phyloP scores from a whole-genome alignment of 92 coral and sea anemone genomes.

The Actinostola sp. region DNA sequence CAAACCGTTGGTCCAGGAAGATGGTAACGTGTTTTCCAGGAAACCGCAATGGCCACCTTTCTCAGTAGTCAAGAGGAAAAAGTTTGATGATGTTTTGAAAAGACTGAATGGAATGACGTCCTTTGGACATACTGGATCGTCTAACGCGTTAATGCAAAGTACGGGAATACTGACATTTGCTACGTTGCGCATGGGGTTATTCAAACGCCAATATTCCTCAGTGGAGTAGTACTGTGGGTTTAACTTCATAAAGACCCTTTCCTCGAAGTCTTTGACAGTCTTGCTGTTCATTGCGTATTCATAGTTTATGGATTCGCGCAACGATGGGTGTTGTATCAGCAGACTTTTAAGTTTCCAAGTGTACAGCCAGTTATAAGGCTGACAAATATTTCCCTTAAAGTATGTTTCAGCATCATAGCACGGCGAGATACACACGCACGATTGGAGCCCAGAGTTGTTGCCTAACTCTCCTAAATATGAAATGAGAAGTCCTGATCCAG shows the following conservation, averaged over 20 bases:
- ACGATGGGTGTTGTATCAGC: constrained; percentile 82
- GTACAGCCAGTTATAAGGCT: constrained; percentile 85
- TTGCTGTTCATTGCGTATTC: constrained; percentile 76
- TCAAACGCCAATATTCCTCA: constrained; percentile 79
- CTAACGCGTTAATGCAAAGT: constrained; percentile 88
- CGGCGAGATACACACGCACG: constrained; percentile 94
- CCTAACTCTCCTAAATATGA: constrained; percentile 89
- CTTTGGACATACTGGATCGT: constrained; percentile 88
- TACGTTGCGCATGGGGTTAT: constrained; percentile 86
- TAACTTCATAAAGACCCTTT: constrained; percentile 79
- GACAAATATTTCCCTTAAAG: constrained; percentile 67
- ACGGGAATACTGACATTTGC: constrained; percentile 86
- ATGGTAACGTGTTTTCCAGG: constrained; percentile 71
- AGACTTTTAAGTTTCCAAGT: constrained; percentile 73
- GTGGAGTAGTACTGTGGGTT: constrained; percentile 67
- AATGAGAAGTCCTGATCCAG: constrained; percentile 83
- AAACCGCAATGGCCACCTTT: constrained; percentile 98
- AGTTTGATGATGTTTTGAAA: constrained; percentile 91
- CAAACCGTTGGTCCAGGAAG: constrained; percentile 85
- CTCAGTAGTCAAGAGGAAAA: constrained; percentile 84
- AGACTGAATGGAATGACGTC: constrained; percentile 93
- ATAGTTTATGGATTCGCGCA: constrained; percentile 72
- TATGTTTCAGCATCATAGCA: constrained; percentile 84
- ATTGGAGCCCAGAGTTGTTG: constrained; percentile 47
- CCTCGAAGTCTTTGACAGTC: constrained; percentile 80